Percentiles rank a stretch among this genome's conserved stretches.
Evolutionary conservation across 2,113 vertebrate genomes (phyloP).

Genomic region (Myrmecobius fasciatus): DNA sequence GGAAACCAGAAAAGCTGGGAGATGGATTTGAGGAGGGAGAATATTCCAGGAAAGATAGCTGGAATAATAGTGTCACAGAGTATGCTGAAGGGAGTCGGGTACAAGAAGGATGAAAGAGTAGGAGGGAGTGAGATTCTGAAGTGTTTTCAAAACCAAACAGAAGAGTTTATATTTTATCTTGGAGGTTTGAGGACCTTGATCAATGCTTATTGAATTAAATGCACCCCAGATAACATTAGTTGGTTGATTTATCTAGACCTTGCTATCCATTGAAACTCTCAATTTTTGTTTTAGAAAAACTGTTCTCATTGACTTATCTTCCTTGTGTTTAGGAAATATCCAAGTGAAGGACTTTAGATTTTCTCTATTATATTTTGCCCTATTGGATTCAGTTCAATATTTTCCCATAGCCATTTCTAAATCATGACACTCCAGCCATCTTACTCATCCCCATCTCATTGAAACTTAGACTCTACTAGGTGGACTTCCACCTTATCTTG

Average conservation of each 20-base stretch:
- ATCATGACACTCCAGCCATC: neutral
- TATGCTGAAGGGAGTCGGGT: neutral
- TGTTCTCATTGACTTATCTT: neutral
- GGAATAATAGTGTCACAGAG: neutral
- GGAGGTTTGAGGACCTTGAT: neutral
- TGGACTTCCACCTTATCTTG: neutral
- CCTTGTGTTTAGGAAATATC: neutral
- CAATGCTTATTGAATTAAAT: neutral
- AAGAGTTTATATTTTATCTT: neutral
- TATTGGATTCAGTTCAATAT: neutral
- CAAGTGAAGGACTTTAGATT: neutral
- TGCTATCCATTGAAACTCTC: neutral
- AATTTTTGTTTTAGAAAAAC: neutral
- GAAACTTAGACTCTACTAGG: neutral
- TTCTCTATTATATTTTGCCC: neutral
- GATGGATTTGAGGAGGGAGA: neutral
- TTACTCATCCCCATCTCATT: neutral
- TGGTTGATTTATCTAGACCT: too few relatives aligned
- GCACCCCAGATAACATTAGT: too few relatives aligned
- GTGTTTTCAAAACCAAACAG: neutral
- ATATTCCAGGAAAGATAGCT: neutral
- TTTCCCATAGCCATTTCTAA: neutral
- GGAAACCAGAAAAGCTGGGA: neutral
- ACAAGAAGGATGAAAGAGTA: neutral
- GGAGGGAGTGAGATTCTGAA: neutral